These are phyloP conservation scores for Micronycteris hirsuta DNA, from an alignment of 2,113 vertebrate genomes.

Conservation along the genomic window DNA sequence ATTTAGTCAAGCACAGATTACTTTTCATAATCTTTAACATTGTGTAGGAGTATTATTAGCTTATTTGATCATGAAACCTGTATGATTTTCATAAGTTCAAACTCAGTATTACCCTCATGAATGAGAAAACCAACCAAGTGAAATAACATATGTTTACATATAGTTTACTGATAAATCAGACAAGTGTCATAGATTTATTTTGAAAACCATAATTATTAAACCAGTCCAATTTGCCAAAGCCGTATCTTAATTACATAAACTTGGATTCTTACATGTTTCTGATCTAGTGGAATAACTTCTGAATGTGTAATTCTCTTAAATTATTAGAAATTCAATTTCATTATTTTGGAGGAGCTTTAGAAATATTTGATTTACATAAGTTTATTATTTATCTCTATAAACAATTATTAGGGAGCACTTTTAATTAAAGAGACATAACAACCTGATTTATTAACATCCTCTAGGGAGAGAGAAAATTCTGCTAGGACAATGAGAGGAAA, in stretches of 20 bases:
- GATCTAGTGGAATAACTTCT: background rate
- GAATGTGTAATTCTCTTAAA: background rate
- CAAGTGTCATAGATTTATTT: background rate
- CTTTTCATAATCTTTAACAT: conserved; percentile 18
- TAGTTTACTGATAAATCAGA: background rate
- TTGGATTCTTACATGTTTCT: background rate
- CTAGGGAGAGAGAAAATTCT: background rate
- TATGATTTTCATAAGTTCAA: background rate
- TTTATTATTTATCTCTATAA: background rate
- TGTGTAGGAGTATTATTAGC: background rate
- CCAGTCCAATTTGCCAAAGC: background rate
- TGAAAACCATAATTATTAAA: background rate
- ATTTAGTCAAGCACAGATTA: background rate
- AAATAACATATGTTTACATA: background rate
- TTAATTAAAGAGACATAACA: background rate
- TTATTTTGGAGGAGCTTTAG: background rate
- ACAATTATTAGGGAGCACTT: background rate
- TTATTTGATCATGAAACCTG: background rate
- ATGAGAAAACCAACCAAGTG: background rate
- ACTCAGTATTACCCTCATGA: background rate
- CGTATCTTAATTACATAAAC: background rate
- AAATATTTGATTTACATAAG: background rate
- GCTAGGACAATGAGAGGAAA: background rate
- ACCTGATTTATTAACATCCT: background rate
- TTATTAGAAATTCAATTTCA: background rate